A percentile compares a stretch with the other conserved stretches of the same genome.
These are phyloP conservation scores for Bolborhynchus lineola DNA, from an alignment of 2,113 vertebrate genomes.

Conservation along the genomic window DNA sequence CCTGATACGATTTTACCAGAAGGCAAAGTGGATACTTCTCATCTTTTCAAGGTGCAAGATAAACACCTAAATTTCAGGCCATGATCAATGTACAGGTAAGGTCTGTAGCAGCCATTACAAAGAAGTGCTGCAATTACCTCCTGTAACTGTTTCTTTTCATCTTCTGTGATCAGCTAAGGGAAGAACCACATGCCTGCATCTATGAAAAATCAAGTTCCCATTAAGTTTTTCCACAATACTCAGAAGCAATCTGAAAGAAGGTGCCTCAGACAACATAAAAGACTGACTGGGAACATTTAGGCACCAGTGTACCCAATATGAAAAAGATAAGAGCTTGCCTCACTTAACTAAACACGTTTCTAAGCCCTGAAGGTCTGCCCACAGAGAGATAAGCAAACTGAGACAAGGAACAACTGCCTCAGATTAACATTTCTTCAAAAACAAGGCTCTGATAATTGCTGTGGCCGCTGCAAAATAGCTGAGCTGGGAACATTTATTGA, in stretches of 20 bases:
- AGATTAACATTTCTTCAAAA: background rate
- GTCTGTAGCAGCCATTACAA: background rate
- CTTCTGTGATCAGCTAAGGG: background rate
- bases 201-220: slow-evolving; percentile 3
- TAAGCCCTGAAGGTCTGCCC: background rate
- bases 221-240: background rate
- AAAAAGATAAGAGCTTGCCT: slow-evolving; percentile 4
- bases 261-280: background rate
- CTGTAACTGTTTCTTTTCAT: background rate
- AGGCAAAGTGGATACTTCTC: background rate
- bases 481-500: background rate
- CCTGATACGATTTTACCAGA: background rate
- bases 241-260: background rate
- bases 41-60: background rate
- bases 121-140: background rate
- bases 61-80: background rate
- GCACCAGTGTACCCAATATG: background rate
- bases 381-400: background rate
- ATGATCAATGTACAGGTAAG: background rate
- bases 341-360: background rate
- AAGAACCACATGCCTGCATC: background rate
- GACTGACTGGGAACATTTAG: background rate
- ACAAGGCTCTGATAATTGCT: background rate
- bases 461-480: background rate
- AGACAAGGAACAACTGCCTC: background rate